These are phyloP conservation scores for Cephalopterus ornatus DNA, from an alignment of 2,113 vertebrate genomes.

Conservation along the genomic window DNA sequence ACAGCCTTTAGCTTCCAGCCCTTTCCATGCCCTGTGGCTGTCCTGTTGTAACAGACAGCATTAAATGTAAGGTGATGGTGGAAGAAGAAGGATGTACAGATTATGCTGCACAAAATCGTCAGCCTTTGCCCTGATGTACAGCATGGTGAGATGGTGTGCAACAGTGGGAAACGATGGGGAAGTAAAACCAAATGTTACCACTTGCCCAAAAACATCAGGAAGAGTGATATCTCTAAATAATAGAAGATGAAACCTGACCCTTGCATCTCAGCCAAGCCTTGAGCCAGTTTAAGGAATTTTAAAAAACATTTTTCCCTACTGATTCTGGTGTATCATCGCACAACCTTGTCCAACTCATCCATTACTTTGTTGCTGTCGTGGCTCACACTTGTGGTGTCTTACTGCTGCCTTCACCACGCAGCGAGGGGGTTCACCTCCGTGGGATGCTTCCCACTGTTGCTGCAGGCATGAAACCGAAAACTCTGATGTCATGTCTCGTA, in stretches of 20 bases:
- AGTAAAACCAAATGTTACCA: neutral
- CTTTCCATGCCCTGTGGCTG: neutral
- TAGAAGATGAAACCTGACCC: neutral
- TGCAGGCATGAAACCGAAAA: constrained; percentile 46
- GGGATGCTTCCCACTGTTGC: neutral
- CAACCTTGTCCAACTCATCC: neutral
- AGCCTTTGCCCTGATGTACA: neutral
- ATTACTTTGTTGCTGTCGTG: neutral
- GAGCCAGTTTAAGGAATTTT: neutral
- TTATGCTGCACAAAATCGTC: neutral
- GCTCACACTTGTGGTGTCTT: neutral
- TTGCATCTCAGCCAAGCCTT: neutral
- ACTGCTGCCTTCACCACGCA: neutral
- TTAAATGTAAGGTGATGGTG: neutral
- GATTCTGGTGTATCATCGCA: neutral
- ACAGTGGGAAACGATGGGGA: neutral
- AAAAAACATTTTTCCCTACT: neutral
- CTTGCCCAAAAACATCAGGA: neutral
- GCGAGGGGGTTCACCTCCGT: neutral
- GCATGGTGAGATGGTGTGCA: neutral
- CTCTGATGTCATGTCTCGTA: constrained; percentile 60
- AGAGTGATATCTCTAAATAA: neutral
- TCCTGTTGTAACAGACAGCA: neutral
- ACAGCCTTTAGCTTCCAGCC: neutral
- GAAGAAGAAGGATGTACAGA: neutral